Evolutionary conservation across 2,113 vertebrate species (phyloP).

Genomic region (Ceuthmochares aereus): DNA sequence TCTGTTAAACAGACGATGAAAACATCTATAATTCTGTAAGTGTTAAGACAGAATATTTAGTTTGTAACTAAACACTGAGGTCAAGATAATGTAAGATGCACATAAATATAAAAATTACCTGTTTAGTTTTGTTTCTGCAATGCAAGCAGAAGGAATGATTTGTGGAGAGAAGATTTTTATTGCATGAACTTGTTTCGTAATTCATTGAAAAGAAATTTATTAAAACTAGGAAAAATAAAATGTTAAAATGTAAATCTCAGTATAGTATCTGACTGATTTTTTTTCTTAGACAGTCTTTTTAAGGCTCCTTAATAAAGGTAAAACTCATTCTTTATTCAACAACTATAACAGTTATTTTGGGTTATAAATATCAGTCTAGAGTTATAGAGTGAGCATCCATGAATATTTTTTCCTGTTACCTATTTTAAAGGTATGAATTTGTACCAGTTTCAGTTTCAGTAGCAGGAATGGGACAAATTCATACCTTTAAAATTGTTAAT

Average conservation of each 20-base stretch:
- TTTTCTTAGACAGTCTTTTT: background rate
- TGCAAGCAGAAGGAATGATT: slow-evolving; percentile 1
- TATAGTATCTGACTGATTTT: background rate
- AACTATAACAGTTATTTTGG: background rate
- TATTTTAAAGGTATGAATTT: background rate
- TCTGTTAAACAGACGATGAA: background rate
- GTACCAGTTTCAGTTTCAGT: background rate
- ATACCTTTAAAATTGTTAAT: background rate
- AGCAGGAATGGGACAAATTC: background rate
- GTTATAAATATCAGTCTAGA: background rate
- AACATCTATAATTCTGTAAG: background rate
- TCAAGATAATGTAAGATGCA: background rate
- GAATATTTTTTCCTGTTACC: background rate
- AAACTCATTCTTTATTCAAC: background rate
- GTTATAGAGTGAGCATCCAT: background rate
- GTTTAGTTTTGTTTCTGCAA: background rate
- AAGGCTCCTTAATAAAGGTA: background rate
- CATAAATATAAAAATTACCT: background rate
- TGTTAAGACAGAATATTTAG: background rate
- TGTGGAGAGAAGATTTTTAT: background rate
- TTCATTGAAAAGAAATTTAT: slow-evolving; percentile 37
- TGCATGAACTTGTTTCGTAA: background rate
- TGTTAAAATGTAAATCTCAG: slow-evolving; percentile 47
- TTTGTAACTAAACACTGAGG: background rate
- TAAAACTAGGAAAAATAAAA: slow-evolving; percentile 22